These are phyloP conservation scores for Rhagium mordax DNA, from an alignment of 2,888 invertebrate genomes.

Conservation along the genomic window DNA sequence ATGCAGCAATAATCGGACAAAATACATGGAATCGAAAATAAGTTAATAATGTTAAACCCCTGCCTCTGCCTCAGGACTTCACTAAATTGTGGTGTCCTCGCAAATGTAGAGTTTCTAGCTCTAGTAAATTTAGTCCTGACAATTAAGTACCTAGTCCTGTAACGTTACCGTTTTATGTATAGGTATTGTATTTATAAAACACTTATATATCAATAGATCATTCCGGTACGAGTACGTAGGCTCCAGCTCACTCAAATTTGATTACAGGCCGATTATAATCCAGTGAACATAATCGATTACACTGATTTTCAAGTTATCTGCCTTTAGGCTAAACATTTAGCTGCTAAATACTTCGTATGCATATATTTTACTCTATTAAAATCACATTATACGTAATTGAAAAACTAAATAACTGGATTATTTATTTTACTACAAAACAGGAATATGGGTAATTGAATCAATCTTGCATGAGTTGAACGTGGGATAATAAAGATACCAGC, in stretches of 20 bases:
- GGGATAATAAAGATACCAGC: background rate
- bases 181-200: slow-evolving; percentile 32
- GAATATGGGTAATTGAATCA: slow-evolving; percentile 34
- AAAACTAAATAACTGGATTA: slow-evolving; percentile 44
- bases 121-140: no score
- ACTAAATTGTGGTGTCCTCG: no score
- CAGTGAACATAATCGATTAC: slow-evolving; percentile 48
- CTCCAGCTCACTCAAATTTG: slow-evolving; percentile 45
- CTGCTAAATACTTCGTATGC: slow-evolving; percentile 46
- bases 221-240: slow-evolving; percentile 26
- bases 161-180: background rate
- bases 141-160: background rate
- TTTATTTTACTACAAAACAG: slow-evolving; percentile 40
- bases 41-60: no score
- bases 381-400: slow-evolving; percentile 47
- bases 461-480: background rate
- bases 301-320: slow-evolving; percentile 49
- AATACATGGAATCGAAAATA: no score
- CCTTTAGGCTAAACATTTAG: slow-evolving; percentile 46
- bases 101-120: no score
- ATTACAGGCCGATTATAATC: slow-evolving; percentile 49
- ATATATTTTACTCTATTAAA: slow-evolving; percentile 49
- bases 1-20: no score
- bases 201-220: slow-evolving; percentile 49
- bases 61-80: no score